Evolutionary conservation across 2,888 invertebrate genomes (phyloP).

Genomic region (Teleogryllus oceanicus): DNA sequence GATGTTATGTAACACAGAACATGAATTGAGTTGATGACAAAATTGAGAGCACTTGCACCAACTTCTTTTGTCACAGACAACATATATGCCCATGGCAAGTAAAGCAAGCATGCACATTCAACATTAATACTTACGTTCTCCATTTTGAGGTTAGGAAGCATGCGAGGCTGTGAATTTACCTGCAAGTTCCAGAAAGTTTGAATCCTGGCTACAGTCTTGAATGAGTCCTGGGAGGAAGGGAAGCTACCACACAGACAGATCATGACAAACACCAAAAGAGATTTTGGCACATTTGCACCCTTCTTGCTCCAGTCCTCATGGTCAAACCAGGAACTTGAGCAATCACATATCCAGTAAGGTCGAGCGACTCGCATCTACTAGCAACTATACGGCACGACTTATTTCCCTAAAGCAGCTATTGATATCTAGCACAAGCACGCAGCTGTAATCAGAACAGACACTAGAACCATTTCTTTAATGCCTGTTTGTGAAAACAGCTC

Average conservation of each 20-base stretch:
- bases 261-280: constrained; percentile 5
- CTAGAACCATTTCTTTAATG: neutral
- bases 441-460: neutral
- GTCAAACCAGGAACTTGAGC: neutral
- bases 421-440: neutral
- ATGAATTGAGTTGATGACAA: neutral
- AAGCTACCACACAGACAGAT: constrained; percentile 18
- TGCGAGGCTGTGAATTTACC: constrained; percentile 7
- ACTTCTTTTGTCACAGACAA: neutral
- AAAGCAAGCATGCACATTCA: neutral
- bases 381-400: neutral
- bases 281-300: neutral
- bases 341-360: neutral
- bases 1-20: neutral
- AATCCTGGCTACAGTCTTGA: constrained; percentile 1
- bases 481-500: neutral
- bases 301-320: neutral
- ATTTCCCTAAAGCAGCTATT: neutral
- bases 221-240: constrained; percentile 7
- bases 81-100: neutral
- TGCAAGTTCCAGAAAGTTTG: neutral
- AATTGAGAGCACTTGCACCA: neutral
- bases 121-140: neutral
- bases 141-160: neutral
- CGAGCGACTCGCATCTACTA: constrained; percentile 18